Conservation (phyloP, 2,888 invertebrate genomes). For the Agriopis marginaria region DNA sequence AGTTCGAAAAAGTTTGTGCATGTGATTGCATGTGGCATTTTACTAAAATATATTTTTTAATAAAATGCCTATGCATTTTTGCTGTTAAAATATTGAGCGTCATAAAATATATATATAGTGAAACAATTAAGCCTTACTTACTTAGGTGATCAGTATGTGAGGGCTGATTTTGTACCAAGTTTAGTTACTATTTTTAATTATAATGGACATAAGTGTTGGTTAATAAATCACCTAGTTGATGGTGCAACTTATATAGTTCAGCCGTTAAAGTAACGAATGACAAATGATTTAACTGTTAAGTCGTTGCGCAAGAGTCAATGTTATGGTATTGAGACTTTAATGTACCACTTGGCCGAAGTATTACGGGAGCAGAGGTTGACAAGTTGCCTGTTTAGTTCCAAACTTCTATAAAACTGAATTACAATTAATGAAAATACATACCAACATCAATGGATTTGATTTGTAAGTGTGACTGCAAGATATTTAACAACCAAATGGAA, state of each 20-base stretch:
- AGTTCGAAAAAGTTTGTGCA: too few relatives aligned
- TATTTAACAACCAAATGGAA: too few relatives aligned
- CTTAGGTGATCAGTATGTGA: neutral
- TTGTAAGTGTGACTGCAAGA: too few relatives aligned
- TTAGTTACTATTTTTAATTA: slow-evolving; percentile 16
- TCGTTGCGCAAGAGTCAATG: slow-evolving; percentile 40
- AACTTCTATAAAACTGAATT: too few relatives aligned
- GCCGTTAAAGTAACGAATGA: slow-evolving; percentile 52
- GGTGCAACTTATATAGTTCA: slow-evolving; percentile 57
- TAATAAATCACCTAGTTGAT: slow-evolving; percentile 63
- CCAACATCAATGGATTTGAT: too few relatives aligned
- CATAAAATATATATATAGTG: neutral
- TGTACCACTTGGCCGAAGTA: slow-evolving; percentile 38
- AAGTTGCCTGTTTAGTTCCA: neutral
- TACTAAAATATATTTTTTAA: too few relatives aligned
- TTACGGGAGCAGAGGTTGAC: slow-evolving; percentile 29
- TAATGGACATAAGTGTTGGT: slow-evolving; percentile 49
- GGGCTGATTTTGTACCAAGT: neutral
- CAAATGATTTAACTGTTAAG: slow-evolving; percentile 54
- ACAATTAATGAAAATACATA: too few relatives aligned
- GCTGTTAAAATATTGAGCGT: too few relatives aligned
- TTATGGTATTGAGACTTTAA: slow-evolving; percentile 33
- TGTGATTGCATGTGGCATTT: too few relatives aligned
- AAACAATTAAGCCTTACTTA: neutral
- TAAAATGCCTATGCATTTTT: too few relatives aligned